Evolutionary conservation across 1,140 invertebrate species (phyloP), one percentile per base, ranked within the genome.

Genomic region (Neodiprion lecontei): DNA sequence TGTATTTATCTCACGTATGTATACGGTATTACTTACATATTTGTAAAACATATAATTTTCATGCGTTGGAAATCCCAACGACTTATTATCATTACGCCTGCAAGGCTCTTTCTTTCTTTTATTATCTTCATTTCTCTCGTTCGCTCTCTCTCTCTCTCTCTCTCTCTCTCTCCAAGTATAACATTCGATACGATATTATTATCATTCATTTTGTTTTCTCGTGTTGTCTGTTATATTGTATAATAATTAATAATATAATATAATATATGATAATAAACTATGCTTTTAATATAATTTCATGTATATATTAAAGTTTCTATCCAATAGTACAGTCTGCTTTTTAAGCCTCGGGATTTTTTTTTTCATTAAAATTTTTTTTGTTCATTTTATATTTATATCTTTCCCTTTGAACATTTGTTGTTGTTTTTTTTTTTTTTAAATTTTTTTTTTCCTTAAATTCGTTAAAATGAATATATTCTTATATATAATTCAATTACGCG

Each of bases 301-400:
- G 80, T 79, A 85, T 85, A 85, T 86, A 83, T 83, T 85, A 86
- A 86, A 84, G 82, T 12, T 61, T 86, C 80, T 86, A 87, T 86
- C 81, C 78, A 78, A 86, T 87, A 86, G 84, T 86, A 87, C 86
- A 88, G 86, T 88, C 86, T 87, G 86, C 85, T 87, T 86, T 85
- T 83, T 86, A 88, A 88, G 86, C 86, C 86, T 88, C 86, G 80
- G 87, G 82, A 85, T 83, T 84, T 82, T 70, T 61, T 72, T 78
- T n/a, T 72, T 40, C 28, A 40, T 40, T 40, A 40, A 40, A 40
- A 40, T 40, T 40, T 40, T 40, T 40, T 40, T 40, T 40, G 28
- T 40, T 40, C 28, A 40, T 40, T 40, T 5, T 40, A 40, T 40
- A 40, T 40, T 40, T 40, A 40, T 40, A 40, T 40, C 5, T 40